Base-by-base conservation (phyloP, 2,113 vertebrate genomes). In the Forbesichthys agassizii region DNA sequence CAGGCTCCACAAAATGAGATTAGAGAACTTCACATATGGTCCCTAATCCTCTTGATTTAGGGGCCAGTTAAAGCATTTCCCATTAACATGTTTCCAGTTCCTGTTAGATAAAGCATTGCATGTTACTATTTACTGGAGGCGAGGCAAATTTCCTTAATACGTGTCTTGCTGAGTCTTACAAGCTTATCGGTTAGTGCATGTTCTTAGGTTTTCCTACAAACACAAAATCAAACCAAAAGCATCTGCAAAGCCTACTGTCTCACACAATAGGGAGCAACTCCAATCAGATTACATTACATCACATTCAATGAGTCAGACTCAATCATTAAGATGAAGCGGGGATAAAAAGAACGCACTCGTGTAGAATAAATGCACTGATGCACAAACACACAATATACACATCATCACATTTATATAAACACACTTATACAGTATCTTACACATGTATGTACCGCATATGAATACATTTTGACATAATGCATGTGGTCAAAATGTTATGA, bases 11-110 rank as follows among this genome's bases (percentile, higher is more conserved):
- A 48, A 66, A 78, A 88, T 86, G 77, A 88, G 88, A 86, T 86
- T 85, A 89, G 75, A 79, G 82, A 63, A 64, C 52, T 83, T 81
- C 86, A 80, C 86, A 89, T 83, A 83, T 87, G 88, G 75, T 75
- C 79, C 79, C 70, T 89, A 90, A 90, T 90, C 87, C 88, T 67
- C 77, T 59, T 71, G 78, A 84, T 88, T 90, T 84, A 88, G 84
- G 80, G 73, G 72, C 65, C 68, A 74, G 73, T 88, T 90, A 80
- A 85, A 80, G 77, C 80, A 77, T 82, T 86, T 88, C 73, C 82
- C 73, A 86, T 81, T 75, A 87, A 86, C 64, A 67, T 81, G 64
- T 78, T 80, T 86, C 75, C 78, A 81, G 47, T 82, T 89, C 78
- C 78, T 82, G 49, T 81, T 63, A 64, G 81, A 83, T 86, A 67